These are phyloP conservation scores for Echinometra lucunter DNA, from an alignment of 53 echinoderm and acorn worm species.

Conservation along the genomic window DNA sequence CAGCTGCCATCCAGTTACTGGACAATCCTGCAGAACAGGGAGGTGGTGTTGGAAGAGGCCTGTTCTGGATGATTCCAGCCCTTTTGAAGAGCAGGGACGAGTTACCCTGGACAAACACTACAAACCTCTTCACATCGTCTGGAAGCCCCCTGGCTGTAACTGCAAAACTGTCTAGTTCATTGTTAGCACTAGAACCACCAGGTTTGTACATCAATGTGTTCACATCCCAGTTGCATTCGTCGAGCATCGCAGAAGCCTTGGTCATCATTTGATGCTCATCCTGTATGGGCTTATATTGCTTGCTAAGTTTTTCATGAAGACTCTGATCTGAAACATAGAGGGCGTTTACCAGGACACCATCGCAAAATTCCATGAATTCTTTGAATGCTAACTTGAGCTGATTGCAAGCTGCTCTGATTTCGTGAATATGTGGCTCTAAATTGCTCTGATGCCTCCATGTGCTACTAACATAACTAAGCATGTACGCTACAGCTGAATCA, in stretches of 20 bases:
- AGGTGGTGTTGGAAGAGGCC: conserved; percentile 94
- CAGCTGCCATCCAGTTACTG: conserved; percentile 89
- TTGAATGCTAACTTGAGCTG: conserved; percentile 89
- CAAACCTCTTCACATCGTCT: conserved; percentile 83
- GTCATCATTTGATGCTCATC: conserved; percentile 79
- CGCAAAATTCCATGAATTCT: conserved; percentile 92
- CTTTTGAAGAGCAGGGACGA: conserved; percentile 82
- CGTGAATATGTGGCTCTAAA: conserved; percentile 84
- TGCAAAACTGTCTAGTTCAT: conserved; percentile 88
- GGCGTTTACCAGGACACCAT: conserved; percentile 79
- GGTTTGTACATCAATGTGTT: conserved; percentile 77
- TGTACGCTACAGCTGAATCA: conserved; percentile 86
- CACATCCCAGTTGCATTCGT: conserved; percentile 88
- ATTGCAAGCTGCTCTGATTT: conserved; percentile 93
- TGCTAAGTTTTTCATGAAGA: conserved; percentile 81
- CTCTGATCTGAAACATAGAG: conserved; percentile 77
- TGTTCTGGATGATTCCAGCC: conserved; percentile 77
- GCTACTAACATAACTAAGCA: conserved; percentile 98
- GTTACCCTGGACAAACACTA: conserved; percentile 82
- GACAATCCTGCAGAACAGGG: conserved; percentile 59
- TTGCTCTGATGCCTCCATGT: conserved; percentile 84
- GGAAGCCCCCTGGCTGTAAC: conserved; percentile 78
- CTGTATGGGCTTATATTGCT: conserved; percentile 74
- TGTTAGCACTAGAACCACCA: conserved; percentile 68
- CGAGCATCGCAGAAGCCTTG: conserved; percentile 75